Base-by-base conservation (phyloP, 1,140 invertebrate species). In the Listronotus oregonensis region DNA sequence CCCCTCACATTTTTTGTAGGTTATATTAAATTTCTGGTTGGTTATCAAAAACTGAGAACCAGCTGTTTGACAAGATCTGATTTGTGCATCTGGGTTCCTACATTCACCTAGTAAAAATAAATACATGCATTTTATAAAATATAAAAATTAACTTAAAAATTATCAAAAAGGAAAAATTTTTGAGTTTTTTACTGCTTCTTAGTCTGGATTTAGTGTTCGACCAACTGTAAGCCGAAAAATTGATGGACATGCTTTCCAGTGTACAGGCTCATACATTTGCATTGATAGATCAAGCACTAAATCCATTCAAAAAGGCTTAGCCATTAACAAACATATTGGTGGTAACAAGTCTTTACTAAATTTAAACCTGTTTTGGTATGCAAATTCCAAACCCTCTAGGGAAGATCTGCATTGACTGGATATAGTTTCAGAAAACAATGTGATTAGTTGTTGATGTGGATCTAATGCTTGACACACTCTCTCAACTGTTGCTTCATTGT, bases 21-120 rank as follows among this genome's bases (percentile, higher is more conserved):
- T 95, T 59, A 98, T 95, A 72, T 94, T 93, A 72, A 98, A 98
- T 75, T 97, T 96, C 78, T 98, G 93, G 82, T 98, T 99, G 31
- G 95, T 93, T 68, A 97, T 97, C 42, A 96, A 87, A 80, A 96
- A 97, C 78, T 97, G 92, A 11, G 94, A 95, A 62, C 96, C 96
- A 37, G 96, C 93, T 11, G 91, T 93, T 82, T 98, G 96, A 81
- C 96, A 99, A 0, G 96, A 97, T 72, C 87, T 87, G 66, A 99
- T 95, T 71, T 90, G 87, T 6, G 92, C 93, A 79, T 96, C 92
- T 0, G 89, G 89, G 79, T 94, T 82, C 71, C 87, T 86, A 76
- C 94, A 97, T 78, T 96, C 94, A 31, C 94, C 63, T 65, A 39
- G 18, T 15, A 61, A 50, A 37, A 31, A 59, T 27, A 27, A 27